Percentiles rank a stretch among this genome's conserved stretches.
phyloP scores from a whole-genome alignment of 1,140 invertebrate genomes.

The Heliconius congener region DNA sequence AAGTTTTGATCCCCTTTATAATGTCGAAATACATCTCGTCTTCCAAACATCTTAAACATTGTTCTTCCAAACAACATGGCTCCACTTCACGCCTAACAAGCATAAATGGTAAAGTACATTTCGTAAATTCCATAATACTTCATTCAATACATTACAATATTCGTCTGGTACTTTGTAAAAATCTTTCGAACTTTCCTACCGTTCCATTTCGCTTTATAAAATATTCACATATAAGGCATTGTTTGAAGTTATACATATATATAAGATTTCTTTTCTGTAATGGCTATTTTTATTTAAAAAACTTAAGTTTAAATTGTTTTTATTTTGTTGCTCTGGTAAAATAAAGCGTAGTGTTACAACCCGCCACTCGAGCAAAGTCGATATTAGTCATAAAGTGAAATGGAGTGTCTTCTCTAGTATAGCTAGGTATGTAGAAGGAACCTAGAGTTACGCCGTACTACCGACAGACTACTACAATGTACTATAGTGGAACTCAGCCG shows the following conservation, averaged over 20 bases:
- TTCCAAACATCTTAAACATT: not conserved
- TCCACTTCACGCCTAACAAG: not conserved
- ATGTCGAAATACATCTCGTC: too few species aligned
- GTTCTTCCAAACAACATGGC: not conserved
- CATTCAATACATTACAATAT: constrained; percentile 3
- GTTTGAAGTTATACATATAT: not conserved
- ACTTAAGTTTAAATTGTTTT: not conserved
- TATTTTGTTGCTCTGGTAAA: not conserved
- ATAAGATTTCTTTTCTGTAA: not conserved
- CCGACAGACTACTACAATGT: too few species aligned
- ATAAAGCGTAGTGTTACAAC: too few species aligned
- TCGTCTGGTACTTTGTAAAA: not conserved
- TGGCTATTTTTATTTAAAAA: not conserved
- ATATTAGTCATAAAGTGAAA: too few species aligned
- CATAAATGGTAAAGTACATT: not conserved
- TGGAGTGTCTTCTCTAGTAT: too few species aligned
- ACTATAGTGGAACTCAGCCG: too few species aligned
- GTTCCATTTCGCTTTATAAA: constrained; percentile 1
- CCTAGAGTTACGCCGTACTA: too few species aligned
- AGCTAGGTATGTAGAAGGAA: too few species aligned
- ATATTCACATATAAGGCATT: not conserved
- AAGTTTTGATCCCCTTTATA: too few species aligned
- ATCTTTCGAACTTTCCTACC: not conserved
- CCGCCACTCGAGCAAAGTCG: too few species aligned
- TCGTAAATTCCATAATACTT: not conserved